Evolutionary conservation across 1,140 invertebrate species (phyloP), one percentile per base, ranked within the genome.

Genomic region (Planococcus citri): DNA sequence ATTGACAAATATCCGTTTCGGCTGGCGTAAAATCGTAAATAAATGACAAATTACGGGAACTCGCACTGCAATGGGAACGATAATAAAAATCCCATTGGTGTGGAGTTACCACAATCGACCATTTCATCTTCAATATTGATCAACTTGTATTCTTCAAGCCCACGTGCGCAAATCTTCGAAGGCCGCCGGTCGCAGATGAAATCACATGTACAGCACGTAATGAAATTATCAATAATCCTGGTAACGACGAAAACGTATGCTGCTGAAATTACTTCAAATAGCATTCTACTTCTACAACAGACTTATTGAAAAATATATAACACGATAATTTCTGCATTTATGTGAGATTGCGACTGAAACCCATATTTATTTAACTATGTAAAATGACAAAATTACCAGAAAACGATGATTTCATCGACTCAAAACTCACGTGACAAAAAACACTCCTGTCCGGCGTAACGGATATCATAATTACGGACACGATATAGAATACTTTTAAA

Each of bases 11-110:
- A 17, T 51, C 41, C 41, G 41, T 3, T 9, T 6, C 24, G 9
- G 22, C 3, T 27, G 60, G 24, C 12, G 60, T 20, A n/a, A n/a
- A n/a, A n/a, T 58, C 51, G 29, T 6, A 58, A 58, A 60, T 22
- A 20, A 60, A 64, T 27, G 60, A 64, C 60, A 25, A 64, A 64
- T 64, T 64, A 20, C 60, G 60, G 60, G 60, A 64, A 64, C 60
- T 64, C 60, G 12, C 60, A 64, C 60, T 25, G 17, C 60, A 24
- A 64, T 64, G 60, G 60, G 60, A 64, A 25, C 10, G 3, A 24
- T 17, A 27, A 24, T 17, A 27, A 24, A 64, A 64, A 64, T 64
- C 60, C 60, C 60, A 64, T 64, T 64, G 60, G 60, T 64, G 60
- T 64, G 60, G 60, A 64, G 60, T 64, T 64, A 64, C 60, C 60